Conservation (phyloP, 2,888 invertebrate genomes). For the Leucophora obtusa region DNA sequence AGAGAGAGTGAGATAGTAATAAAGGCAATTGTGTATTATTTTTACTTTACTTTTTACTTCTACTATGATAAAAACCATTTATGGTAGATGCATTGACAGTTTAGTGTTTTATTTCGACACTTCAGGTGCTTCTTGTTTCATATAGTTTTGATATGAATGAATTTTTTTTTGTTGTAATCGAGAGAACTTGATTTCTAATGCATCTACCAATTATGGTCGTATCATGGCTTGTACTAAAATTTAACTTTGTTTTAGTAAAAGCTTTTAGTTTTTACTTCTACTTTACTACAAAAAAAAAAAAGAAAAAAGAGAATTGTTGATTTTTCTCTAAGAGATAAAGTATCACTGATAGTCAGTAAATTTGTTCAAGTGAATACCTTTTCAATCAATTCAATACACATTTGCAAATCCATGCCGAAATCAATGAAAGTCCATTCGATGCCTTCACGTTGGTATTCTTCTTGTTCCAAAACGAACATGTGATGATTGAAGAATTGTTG, state of each 20-base stretch:
- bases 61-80: too few species aligned
- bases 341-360: constrained; percentile 31
- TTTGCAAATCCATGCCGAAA: constrained; percentile 93
- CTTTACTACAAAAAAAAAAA: constrained; percentile 35
- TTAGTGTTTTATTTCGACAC: too few species aligned
- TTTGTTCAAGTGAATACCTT: constrained; percentile 80
- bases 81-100: too few species aligned
- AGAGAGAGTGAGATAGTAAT: too few species aligned
- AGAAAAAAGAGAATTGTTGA: constrained; percentile 7
- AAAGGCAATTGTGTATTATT: too few species aligned
- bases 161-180: too few species aligned
- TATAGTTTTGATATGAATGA: too few species aligned
- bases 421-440: constrained; percentile 96
- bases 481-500: constrained; percentile 97
- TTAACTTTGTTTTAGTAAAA: constrained; percentile 42
- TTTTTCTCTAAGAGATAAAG: constrained; percentile 21
- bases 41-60: too few species aligned
- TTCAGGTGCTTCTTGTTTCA: too few species aligned
- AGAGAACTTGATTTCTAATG: too few species aligned
- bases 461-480: constrained; percentile 96
- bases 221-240: too few species aligned
- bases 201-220: too few species aligned
- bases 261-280: constrained; percentile 47
- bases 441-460: constrained; percentile 93
- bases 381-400: constrained; percentile 88